A percentile compares a stretch with the other conserved stretches of the same genome.
Evolutionary conservation across 2,888 invertebrate genomes (phyloP).

Genomic region (Oxycera nigricornis): DNA sequence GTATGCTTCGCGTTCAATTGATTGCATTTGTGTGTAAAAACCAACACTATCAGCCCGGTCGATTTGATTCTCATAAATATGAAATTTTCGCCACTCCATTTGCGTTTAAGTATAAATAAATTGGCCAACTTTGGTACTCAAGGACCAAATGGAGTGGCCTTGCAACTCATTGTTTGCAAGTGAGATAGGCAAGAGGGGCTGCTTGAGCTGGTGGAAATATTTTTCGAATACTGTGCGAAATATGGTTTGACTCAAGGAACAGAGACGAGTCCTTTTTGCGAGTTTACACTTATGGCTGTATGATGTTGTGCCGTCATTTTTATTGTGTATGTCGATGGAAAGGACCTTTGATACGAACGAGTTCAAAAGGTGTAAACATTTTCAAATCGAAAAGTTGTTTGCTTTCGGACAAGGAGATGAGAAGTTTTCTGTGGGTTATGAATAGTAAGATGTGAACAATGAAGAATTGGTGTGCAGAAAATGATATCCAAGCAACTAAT

Average conservation of each 20-base stretch:
- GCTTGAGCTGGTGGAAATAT: neutral
- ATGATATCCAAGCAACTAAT: no score
- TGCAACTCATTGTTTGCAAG: neutral
- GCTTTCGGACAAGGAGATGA: neutral
- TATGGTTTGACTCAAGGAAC: neutral
- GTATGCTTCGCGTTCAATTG: no score
- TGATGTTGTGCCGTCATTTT: neutral
- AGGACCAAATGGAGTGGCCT: neutral
- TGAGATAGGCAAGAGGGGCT: neutral
- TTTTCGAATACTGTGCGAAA: neutral
- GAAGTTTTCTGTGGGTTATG: neutral
- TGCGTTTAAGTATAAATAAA: constrained; percentile 30
- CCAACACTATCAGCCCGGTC: no score
- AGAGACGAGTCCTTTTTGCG: neutral
- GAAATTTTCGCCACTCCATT: constrained; percentile 36
- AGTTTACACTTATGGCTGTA: neutral
- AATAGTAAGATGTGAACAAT: no score
- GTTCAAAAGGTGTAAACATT: constrained; percentile 27
- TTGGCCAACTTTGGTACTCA: constrained; percentile 31
- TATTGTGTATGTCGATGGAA: neutral
- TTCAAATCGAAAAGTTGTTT: neutral
- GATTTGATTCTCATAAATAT: constrained; percentile 36
- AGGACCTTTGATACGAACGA: neutral
- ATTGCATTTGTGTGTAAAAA: no score
- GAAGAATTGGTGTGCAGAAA: no score